Evolutionary conservation across 1,140 invertebrate genomes (phyloP).

Genomic region (Subanguina moxae): DNA sequence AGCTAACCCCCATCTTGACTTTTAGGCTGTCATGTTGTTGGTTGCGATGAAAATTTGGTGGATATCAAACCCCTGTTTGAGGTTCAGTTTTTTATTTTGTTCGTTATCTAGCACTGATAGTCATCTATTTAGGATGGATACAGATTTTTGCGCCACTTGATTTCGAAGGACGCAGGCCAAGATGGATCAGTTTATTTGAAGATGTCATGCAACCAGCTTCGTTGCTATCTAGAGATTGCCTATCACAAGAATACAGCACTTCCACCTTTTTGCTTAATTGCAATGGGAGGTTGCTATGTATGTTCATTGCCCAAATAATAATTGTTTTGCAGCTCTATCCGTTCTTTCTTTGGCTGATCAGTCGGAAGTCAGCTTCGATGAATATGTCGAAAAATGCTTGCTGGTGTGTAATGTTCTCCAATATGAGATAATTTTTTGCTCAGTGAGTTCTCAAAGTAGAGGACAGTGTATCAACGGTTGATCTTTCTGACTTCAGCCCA

Average conservation of each 20-base stretch:
- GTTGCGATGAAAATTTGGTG: neutral
- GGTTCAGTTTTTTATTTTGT: neutral
- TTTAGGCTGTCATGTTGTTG: neutral
- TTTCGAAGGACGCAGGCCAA: neutral
- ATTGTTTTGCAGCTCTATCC: conserved; percentile 2
- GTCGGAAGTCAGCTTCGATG: neutral
- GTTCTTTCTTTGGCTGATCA: neutral
- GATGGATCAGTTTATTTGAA: neutral
- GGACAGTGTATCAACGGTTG: neutral
- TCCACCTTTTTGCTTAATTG: neutral
- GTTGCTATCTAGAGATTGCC: conserved; percentile 16
- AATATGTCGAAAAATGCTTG: neutral
- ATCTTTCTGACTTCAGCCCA: conserved; percentile 4
- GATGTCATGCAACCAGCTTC: neutral
- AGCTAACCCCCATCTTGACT: too few species aligned
- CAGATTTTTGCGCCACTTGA: neutral
- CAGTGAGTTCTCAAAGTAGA: conserved; percentile 1
- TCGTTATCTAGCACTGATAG: neutral
- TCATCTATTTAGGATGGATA: neutral
- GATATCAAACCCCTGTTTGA: neutral
- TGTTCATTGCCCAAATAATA: neutral
- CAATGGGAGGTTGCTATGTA: neutral
- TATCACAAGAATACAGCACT: conserved; percentile 21
- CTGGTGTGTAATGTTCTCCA: conserved; percentile 16
- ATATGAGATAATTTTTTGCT: conserved; percentile 22